Evolutionary conservation across 2,888 invertebrate species (phyloP), one percentile per base, ranked within the genome.

Genomic region (Chrysina gloriosa): DNA sequence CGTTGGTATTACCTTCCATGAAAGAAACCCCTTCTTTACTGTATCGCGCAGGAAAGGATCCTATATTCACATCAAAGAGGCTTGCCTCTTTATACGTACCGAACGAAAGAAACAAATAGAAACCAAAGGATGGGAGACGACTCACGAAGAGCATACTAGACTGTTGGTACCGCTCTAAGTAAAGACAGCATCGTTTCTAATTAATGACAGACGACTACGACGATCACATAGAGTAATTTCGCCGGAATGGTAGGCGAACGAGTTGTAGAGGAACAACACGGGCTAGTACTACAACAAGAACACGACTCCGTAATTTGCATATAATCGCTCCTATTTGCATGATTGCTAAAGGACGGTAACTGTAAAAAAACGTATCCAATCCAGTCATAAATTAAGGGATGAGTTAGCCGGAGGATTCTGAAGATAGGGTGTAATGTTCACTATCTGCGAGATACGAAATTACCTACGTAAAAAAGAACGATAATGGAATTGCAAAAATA

Each of bases 321-420:
- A 47, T 58, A 58, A 47, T 67, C 67, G 67, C 34, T 42, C 27
- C 36, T 21, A 61, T 67, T 67, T 67, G 67, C 61, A 67, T 67
- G 67, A 61, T 61, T 61, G 61, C 36, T 31, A 58, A 67, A 36
- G 39, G 47, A 31, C 58, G 4, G 23, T 67, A 29, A 45, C 14
- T 48, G 48, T 61, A 67, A 67, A 67, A 67, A 67, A 67, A 27
- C 27, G 25, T 54, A 25, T 25, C 61, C 48, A 45, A 58, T 47
- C 23, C 29, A n/a, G 50, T 61, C 58, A 61, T 67, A 61, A 67
- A 67, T 67, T 67, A 61, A 42, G 19, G 34, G 48, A 29, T 19
- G 31, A 31, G 7, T n/a, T 42, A 5, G 19, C 14, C 42, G 42
- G 7, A 21, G 3, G 19, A 19, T 6, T 9, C 21, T 7, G 45